Base-by-base conservation (phyloP, 2,797 vertebrate species). In the Labeo calbasu region DNA sequence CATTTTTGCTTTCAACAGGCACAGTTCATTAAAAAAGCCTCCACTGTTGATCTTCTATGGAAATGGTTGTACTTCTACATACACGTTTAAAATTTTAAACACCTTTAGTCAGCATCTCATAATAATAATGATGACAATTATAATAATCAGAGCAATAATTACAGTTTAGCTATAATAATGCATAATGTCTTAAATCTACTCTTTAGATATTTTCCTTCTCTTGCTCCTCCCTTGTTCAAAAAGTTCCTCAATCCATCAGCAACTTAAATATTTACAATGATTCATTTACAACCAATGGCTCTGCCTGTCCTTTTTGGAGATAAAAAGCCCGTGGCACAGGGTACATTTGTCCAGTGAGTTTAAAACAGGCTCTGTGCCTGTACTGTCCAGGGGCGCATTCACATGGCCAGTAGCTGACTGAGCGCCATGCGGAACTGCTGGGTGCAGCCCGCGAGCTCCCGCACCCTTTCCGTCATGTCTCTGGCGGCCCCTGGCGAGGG, bases 391-490 rank as follows among this genome's bases (percentile, higher is more conserved):
- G 55, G 69, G 48, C 75, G 43, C n/a, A 13, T 88, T 96, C 93
- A 99, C 93, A 98, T 96, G 12, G 95, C 92, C 0, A 96, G 94
- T 82, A 99, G 93, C 91, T 99, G 97, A 68, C 96, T 96, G 86
- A 99, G 94, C 78, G 96, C 95, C 91, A 97, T 95, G 90, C 94
- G 95, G 92, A 99, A 99, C 87, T 98, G 97, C 92, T 99, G 97
- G 0, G 98, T 99, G 90, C 96, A 97, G 55, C 96, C 96, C 5
- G 95, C 93, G 0, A 99, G 94, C 92, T 98, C 97, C 75, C 94
- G 96, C 84, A 99, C 97, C 1, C 96, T 93, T 81, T 99, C 97
- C 7, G 96, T 96, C 98, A 99, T 98, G 91, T 99, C 98, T 84
- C 95, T 94, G 70, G 96, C 96, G 0, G 97, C 96, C 0, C 95